These are phyloP conservation scores for Petrocephalus schoutedeni DNA, from an alignment of 2,797 vertebrate genomes.

Conservation along the genomic window DNA sequence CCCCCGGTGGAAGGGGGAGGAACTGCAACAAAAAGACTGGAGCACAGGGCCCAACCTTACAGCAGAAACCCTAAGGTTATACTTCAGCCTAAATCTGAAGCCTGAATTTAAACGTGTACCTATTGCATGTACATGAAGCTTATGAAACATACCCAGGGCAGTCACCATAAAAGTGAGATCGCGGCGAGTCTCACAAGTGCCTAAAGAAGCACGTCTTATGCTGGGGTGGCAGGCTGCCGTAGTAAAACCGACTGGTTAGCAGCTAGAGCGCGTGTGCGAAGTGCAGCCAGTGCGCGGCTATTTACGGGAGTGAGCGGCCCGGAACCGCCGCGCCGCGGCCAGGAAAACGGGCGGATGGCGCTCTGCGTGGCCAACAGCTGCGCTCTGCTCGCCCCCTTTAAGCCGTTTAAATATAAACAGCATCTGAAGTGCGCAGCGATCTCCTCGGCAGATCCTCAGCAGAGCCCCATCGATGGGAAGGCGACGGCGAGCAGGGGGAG, in stretches of 20 bases:
- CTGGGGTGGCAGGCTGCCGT: neutral
- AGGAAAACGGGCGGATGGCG: neutral
- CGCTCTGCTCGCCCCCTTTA: neutral
- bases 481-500: accelerated
- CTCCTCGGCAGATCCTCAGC: neutral
- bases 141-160: neutral
- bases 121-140: neutral
- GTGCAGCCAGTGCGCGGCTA: neutral
- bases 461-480: neutral
- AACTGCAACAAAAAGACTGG: neutral
- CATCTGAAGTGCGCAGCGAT: neutral
- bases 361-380: neutral
- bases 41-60: neutral
- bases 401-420: neutral
- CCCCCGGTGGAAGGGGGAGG: neutral
- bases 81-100: neutral
- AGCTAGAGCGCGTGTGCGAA: neutral
- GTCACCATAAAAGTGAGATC: neutral
- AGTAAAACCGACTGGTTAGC: neutral
- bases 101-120: neutral
- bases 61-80: neutral
- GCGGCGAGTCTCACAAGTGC: neutral
- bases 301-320: neutral
- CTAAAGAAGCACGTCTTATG: too few species aligned
- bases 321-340: neutral